Conservation (phyloP, 2,113 vertebrate genomes). For the Odocoileus hemionus region DNA sequence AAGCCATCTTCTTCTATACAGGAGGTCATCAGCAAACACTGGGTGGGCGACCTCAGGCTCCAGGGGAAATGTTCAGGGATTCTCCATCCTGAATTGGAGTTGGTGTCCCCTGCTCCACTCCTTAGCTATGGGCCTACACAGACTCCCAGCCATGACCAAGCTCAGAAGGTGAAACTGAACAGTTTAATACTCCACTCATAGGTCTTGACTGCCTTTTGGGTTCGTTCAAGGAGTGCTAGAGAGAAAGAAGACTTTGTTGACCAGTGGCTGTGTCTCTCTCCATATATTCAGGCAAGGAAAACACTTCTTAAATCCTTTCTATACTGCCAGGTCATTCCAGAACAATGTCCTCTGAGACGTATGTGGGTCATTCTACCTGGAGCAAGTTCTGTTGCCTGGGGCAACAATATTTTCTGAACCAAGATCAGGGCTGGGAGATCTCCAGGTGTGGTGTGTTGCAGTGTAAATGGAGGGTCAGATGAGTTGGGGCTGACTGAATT, state of each 20-base stretch:
- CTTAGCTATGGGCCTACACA: neutral
- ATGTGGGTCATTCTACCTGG: neutral
- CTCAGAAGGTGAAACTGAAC: neutral
- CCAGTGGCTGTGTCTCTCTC: neutral
- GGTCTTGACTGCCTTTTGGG: neutral
- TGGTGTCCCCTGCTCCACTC: too few species aligned
- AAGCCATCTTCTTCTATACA: neutral
- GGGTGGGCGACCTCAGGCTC: neutral
- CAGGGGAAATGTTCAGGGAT: neutral
- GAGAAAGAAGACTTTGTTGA: neutral
- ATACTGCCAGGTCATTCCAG: neutral
- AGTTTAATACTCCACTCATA: neutral
- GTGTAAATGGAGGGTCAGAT: neutral
- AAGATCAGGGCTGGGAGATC: too few species aligned
- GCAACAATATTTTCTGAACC: neutral
- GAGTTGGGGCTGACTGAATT: neutral
- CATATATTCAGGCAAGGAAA: neutral
- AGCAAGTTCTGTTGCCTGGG: neutral
- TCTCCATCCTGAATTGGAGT: neutral
- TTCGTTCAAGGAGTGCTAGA: neutral
- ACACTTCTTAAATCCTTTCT: neutral
- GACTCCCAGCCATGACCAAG: neutral
- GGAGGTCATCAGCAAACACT: neutral
- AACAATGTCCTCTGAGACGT: neutral
- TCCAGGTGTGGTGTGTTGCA: neutral